Conservation (phyloP, 1,140 invertebrate genomes). For the Drosophila jambulina region DNA sequence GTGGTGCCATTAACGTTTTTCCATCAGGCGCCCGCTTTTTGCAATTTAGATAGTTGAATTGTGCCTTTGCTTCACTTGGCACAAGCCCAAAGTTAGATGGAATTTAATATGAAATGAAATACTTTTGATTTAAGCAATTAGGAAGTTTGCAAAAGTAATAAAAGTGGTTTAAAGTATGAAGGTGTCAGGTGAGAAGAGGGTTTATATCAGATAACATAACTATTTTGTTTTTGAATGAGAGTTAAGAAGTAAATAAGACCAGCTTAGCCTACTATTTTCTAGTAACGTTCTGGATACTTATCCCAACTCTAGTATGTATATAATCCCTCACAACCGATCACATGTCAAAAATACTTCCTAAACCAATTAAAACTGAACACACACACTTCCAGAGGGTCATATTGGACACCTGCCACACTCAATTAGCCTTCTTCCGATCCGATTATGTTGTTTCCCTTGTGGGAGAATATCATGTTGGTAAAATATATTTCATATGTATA, state of each 20-base stretch:
- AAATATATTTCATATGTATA: slow-evolving; percentile 7
- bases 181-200: background rate
- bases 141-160: background rate
- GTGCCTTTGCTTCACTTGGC: slow-evolving; percentile 10
- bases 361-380: background rate
- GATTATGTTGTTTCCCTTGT: slow-evolving; percentile 21
- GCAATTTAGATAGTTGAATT: slow-evolving; percentile 42
- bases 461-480: background rate
- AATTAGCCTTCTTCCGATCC: slow-evolving; percentile 29
- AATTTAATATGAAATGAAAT: slow-evolving; percentile 40
- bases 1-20: slow-evolving; percentile 50
- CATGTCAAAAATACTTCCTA: background rate
- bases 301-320: background rate
- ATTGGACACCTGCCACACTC: slow-evolving; percentile 18
- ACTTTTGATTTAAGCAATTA: background rate
- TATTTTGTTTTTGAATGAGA: background rate
- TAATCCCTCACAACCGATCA: background rate
- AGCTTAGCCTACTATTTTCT: background rate
- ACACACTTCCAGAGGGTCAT: background rate
- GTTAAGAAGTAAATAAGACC: background rate
- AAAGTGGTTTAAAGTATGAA: background rate
- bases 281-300: background rate
- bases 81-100: slow-evolving; percentile 10
- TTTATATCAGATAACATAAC: background rate
- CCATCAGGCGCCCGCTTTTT: slow-evolving; percentile 17